Base-by-base conservation (phyloP, 2,888 invertebrate species). In the Parnassius orleans region DNA sequence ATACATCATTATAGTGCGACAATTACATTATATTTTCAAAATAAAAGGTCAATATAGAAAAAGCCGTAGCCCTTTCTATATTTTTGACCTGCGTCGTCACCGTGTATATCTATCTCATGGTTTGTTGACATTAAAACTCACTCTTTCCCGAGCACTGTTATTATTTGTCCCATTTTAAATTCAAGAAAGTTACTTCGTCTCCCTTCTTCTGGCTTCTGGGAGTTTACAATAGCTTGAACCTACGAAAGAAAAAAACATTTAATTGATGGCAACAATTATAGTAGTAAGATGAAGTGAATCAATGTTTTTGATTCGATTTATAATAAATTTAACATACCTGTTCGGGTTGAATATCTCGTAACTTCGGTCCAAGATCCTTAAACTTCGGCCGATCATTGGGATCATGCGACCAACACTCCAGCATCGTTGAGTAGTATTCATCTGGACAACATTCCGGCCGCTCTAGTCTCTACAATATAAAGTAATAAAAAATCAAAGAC, bases 371-470 rank as follows among this genome's bases (percentile, higher is more conserved):
- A 33, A 99, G 93, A 68, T 98, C 98, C 56, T 95, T 94, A 82
- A 99, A 99, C 66, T 95, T 96, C 0, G 99, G 99, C 65, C 99
- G 92, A 69, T 95, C 94, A 46, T 93, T 93, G 0, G 98, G 96
- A 72, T 98, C 98, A 78, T 99, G 98, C 65, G 96, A 95, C 99
- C 99, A 99, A 82, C 99, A 99, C 78, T 97, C 96, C 70, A 96
- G 92, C 99, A 99, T 99, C 11, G 98, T 87, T 10, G 94, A 93
- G 80, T 97, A 99, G 83, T 98, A 98, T 50, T 97, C 97, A 69
- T 96, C 95, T 0, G 99, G 98, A 79, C 99, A 99, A 76, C 97
- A 97, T 74, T 98, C 98, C 0, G 99, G 99, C 71, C 96, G 95
- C 77, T 98, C 98, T 68, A 99, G 87, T 65, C 98, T 93, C 93